These are phyloP conservation scores for Melanogrammus aeglefinus DNA, from an alignment of 2,797 vertebrate genomes.

Conservation along the genomic window DNA sequence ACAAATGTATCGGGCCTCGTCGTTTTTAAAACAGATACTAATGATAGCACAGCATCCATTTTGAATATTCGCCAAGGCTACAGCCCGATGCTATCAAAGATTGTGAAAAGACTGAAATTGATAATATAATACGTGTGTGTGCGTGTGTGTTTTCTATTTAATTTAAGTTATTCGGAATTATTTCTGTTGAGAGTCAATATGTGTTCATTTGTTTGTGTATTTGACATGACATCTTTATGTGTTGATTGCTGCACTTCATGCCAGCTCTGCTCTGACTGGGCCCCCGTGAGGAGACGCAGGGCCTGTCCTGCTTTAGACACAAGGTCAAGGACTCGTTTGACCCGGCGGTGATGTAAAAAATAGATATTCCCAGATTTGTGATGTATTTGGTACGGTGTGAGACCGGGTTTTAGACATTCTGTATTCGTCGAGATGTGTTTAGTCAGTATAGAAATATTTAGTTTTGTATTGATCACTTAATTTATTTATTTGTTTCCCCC, in stretches of 20 bases:
- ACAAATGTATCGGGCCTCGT: background rate
- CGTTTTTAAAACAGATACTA: background rate
- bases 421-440: conserved; percentile 89
- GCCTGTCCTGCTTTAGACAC: conserved; percentile 30
- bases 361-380: conserved; percentile 82
- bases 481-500: conserved; percentile 94
- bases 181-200: conserved; percentile 56
- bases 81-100: conserved; percentile 19
- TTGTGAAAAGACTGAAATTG: conserved; percentile 52
- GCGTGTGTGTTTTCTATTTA: conserved; percentile 70
- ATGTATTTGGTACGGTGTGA: conserved; percentile 90
- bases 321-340: conserved; percentile 62
- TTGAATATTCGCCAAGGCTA: conserved; percentile 5
- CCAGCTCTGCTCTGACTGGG: conserved; percentile 64
- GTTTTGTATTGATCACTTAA: conserved; percentile 98
- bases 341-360: conserved; percentile 66
- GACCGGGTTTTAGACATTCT: conserved; percentile 86
- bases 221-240: conserved; percentile 65
- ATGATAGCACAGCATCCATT: conserved; percentile 15
- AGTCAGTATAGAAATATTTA: conserved; percentile 92
- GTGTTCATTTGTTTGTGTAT: conserved; percentile 71
- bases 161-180: conserved; percentile 76
- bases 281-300: conserved; percentile 55
- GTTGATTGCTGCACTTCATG: conserved; percentile 66
- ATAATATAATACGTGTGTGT: conserved; percentile 49